A percentile compares a stretch with the other conserved stretches of the same genome.
Evolutionary conservation across 2,113 vertebrate species (phyloP).

Genomic region (Siniperca chuatsi): DNA sequence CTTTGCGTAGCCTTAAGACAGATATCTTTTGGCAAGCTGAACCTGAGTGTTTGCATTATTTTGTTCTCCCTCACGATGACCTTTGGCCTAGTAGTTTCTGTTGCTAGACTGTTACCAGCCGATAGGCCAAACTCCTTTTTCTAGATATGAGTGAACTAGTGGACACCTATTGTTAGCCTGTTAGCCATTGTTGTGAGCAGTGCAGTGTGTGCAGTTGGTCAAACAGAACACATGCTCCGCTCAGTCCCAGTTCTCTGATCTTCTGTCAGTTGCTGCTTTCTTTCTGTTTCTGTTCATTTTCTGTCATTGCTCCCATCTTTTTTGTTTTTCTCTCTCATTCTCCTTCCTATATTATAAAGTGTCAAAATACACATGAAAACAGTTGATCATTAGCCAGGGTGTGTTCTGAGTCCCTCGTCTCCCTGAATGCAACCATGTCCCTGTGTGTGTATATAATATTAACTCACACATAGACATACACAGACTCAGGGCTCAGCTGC

Average conservation of each 20-base stretch:
- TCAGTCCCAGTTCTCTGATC: conserved; percentile 28
- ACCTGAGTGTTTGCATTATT: conserved; percentile 24
- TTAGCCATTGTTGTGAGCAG: conserved; percentile 35
- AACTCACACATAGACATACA: conserved; percentile 18
- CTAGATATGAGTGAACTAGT: conserved; percentile 32
- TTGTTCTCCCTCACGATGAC: conserved; percentile 41
- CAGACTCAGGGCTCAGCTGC: conserved; percentile 30
- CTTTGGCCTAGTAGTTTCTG: conserved; percentile 64
- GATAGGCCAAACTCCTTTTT: conserved; percentile 51
- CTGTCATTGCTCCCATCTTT: neutral
- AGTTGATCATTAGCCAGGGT: neutral
- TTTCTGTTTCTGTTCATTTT: conserved; percentile 3
- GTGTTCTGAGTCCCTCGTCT: conserved; percentile 14
- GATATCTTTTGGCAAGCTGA: neutral
- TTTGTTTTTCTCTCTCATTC: neutral
- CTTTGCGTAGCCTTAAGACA: neutral
- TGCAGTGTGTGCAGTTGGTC: conserved; percentile 19
- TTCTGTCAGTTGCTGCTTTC: neutral
- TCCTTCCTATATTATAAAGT: conserved; percentile 6
- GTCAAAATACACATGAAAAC: conserved; percentile 36
- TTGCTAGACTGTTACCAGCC: conserved; percentile 49
- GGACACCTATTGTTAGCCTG: conserved; percentile 58
- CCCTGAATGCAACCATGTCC: conserved; percentile 8
- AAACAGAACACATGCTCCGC: conserved; percentile 4
- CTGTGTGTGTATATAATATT: conserved; percentile 1